A percentile compares a stretch with the other conserved stretches of the same genome.
Conservation (phyloP, 2,888 invertebrate species). For the Tipula lateralis region DNA sequence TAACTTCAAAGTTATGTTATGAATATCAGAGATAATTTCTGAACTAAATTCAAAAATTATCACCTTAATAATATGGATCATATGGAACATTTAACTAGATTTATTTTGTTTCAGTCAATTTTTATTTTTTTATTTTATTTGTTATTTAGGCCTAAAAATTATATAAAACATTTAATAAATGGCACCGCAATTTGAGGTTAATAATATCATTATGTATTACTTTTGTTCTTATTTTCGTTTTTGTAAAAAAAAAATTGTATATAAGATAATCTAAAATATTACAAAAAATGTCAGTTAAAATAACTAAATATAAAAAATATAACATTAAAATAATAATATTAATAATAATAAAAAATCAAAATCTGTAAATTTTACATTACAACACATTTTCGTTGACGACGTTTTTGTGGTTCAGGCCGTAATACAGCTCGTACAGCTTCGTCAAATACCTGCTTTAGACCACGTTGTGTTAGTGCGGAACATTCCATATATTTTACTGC, state of each 20-base stretch:
- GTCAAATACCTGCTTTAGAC: slow-evolving; percentile 97
- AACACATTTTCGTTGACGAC: slow-evolving; percentile 87
- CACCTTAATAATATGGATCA: background rate
- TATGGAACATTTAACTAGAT: slow-evolving; percentile 19
- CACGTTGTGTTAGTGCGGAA: slow-evolving; percentile 96
- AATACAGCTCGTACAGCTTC: slow-evolving; percentile 97
- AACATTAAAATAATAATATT: slow-evolving; percentile 9
- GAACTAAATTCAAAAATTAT: background rate
- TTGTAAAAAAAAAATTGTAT: background rate
- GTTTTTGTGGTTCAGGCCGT: slow-evolving; percentile 92
- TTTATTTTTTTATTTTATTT: background rate
- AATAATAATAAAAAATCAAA: slow-evolving; percentile 4
- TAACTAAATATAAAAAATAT: background rate
- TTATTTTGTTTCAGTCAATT: background rate
- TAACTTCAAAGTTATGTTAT: slow-evolving; percentile 4
- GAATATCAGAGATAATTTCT: background rate
- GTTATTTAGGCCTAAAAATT: slow-evolving; percentile 11
- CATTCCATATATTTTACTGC: slow-evolving; percentile 99
- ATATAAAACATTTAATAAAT: slow-evolving; percentile 9
- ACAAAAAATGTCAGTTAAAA: slow-evolving; percentile 11
- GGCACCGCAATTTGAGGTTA: slow-evolving; percentile 15
- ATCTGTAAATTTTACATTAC: slow-evolving; percentile 58
- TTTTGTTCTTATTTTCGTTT: background rate
- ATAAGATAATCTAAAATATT: slow-evolving; percentile 1
- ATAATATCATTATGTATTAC: slow-evolving; percentile 11